Evolutionary conservation across 1,140 invertebrate species (phyloP).

Genomic region (Wiebesia pumilae): DNA sequence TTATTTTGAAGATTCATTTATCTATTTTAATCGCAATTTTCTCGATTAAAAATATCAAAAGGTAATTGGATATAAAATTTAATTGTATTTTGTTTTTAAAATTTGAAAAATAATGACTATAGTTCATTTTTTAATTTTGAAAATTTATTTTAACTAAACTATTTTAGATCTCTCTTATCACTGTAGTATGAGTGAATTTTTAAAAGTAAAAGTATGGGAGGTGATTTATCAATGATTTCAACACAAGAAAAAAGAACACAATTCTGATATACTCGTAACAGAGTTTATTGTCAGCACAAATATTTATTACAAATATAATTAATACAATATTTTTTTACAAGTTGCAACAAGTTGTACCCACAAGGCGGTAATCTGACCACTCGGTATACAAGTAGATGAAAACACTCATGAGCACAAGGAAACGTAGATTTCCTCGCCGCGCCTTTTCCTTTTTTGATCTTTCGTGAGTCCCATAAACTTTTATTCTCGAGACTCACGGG

Average conservation of each 20-base stretch:
- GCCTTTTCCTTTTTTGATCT: neutral
- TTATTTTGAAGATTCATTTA: neutral
- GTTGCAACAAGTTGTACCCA: neutral
- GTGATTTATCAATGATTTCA: neutral
- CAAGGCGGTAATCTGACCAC: neutral
- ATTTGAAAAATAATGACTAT: neutral
- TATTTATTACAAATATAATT: constrained; percentile 2
- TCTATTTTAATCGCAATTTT: neutral
- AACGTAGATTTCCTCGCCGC: neutral
- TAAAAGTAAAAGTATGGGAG: neutral
- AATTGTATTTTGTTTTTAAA: neutral
- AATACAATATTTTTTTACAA: neutral
- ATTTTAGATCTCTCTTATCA: neutral
- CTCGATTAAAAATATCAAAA: neutral
- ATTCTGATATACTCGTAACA: neutral
- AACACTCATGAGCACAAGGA: constrained; percentile 11
- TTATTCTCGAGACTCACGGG: neutral
- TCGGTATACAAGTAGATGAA: neutral
- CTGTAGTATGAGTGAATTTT: neutral
- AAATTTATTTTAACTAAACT: neutral
- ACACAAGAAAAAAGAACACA: neutral
- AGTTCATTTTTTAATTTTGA: neutral
- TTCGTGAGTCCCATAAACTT: neutral
- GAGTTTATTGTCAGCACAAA: neutral
- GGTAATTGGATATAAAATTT: neutral